Base-by-base conservation (phyloP, 1,140 invertebrate species). In the Phortica variegata region DNA sequence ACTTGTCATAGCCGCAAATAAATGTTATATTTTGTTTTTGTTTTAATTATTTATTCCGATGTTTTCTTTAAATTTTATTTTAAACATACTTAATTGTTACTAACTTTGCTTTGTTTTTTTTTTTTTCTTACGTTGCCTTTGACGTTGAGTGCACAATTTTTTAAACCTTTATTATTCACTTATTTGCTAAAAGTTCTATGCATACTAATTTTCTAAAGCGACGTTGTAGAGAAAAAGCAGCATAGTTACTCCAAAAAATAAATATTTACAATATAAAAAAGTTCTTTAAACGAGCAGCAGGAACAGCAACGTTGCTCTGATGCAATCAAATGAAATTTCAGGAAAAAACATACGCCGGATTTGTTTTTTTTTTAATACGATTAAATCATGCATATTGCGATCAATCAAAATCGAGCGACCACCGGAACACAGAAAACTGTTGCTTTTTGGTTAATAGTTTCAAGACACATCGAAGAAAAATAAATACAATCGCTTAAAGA, bases 131-230 rank as follows among this genome's bases (percentile, higher is more conserved):
- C 23, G 17, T 36, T 45, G 33, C 20, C 36, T 18, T 33, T 34
- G 32, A 15, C 36, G 43, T 21, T 45, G 32, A n/a, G 20, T 34
- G 33, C 49, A 39, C 29, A 56, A 48, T 43, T 47, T 36, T 49
- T 53, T 46, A 47, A 54, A 49, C 54, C 41, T 39, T 47, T 38
- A 40, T 56, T 45, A 48, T 43, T 51, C 34, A 26, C 45, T 20
- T 54, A 65, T 60, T 65, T 47, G 32, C 65, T 68, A 68, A 63
- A 58, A 47, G 63, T 58, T 68, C 63, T 68, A 60, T 68, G 23
- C 23, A 26, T 26, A 26, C 10, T 26, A 26, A 26, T 26, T 26
- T 26, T 26, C 23, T 26, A 26, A 6, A 26, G 23, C 23, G 23
- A 26, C 23, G 23, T 6, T 10, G 10, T 26, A 26, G 23, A 26